These are phyloP conservation scores for Drosophila pandora DNA, from an alignment of 1,140 invertebrate species.

Conservation along the genomic window DNA sequence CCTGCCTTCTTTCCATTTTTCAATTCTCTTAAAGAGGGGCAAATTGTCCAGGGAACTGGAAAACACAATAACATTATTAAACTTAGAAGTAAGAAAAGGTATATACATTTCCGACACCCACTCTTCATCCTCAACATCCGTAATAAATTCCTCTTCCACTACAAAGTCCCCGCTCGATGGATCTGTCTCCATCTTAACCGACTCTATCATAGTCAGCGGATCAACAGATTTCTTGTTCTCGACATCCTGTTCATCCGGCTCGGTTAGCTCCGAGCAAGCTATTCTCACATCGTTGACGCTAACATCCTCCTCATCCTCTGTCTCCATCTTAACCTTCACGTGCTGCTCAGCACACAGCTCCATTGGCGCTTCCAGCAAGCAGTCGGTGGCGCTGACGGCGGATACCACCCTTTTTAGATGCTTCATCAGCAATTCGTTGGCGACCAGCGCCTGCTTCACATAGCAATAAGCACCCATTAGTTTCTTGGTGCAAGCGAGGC, in stretches of 20 bases:
- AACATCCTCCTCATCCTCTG: constrained; percentile 58
- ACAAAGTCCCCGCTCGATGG: not conserved
- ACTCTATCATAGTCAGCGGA: constrained; percentile 62
- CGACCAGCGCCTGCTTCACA: constrained; percentile 61
- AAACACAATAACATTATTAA: not conserved
- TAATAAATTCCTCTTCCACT: not conserved
- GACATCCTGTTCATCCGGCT: constrained; percentile 20
- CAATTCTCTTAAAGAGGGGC: constrained; percentile 47
- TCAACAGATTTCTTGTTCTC: constrained; percentile 57
- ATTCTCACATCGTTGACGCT: constrained; percentile 52
- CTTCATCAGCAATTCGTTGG: constrained; percentile 57
- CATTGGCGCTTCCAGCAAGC: constrained; percentile 63
- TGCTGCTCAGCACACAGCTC: constrained; percentile 70
- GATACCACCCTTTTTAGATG: constrained; percentile 27
- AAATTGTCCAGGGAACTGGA: constrained; percentile 64
- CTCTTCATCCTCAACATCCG: constrained; percentile 67
- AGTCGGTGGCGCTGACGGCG: constrained; percentile 56
- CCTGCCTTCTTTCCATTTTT: constrained; percentile 51
- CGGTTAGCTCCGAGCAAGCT: constrained; percentile 53
- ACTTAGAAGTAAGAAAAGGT: not conserved
- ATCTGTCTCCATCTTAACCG: constrained; percentile 53
- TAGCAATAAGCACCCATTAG: constrained; percentile 62
- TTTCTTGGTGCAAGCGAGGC: constrained; percentile 53
- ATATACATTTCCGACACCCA: constrained; percentile 8
- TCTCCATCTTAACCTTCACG: constrained; percentile 69